These are phyloP conservation scores for Stenodema calcarata DNA, from an alignment of 2,888 invertebrate species.

Conservation along the genomic window DNA sequence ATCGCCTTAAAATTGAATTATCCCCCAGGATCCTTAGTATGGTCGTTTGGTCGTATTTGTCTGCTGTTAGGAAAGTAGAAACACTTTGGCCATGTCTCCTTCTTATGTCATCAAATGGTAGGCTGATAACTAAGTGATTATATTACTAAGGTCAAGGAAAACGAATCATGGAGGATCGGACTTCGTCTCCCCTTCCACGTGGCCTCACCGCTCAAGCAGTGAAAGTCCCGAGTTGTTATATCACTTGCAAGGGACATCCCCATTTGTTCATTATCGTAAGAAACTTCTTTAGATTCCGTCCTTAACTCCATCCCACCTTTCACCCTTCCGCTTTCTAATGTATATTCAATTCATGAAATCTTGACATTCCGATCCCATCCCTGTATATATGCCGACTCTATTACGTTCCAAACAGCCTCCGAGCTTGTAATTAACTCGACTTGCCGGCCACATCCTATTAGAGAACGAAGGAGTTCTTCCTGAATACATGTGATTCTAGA, in stretches of 20 bases:
- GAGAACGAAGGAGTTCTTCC: not conserved
- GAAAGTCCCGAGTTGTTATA: constrained; percentile 35
- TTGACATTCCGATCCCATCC: constrained; percentile 4
- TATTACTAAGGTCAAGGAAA: not conserved
- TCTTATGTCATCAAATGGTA: not conserved
- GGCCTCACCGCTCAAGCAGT: constrained; percentile 25
- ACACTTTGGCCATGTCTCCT: too few species aligned
- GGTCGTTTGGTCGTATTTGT: too few species aligned
- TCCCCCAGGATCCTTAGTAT: too few species aligned
- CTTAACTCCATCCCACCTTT: constrained; percentile 5
- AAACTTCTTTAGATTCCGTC: constrained; percentile 34
- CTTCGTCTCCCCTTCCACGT: constrained; percentile 5
- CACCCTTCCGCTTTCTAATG: constrained; percentile 36
- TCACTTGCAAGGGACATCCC: constrained; percentile 41
- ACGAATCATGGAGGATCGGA: not conserved
- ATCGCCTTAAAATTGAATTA: too few species aligned
- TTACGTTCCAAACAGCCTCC: not conserved
- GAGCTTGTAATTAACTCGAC: not conserved
- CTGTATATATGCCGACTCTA: not conserved
- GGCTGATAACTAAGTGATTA: not conserved
- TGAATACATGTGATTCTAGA: too few species aligned
- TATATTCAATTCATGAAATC: constrained; percentile 35
- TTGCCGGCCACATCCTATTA: not conserved
- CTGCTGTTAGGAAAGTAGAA: too few species aligned
- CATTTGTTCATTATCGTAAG: constrained; percentile 36